Evolutionary conservation across 2,113 vertebrate species (phyloP).

Genomic region (Silurus glanis): DNA sequence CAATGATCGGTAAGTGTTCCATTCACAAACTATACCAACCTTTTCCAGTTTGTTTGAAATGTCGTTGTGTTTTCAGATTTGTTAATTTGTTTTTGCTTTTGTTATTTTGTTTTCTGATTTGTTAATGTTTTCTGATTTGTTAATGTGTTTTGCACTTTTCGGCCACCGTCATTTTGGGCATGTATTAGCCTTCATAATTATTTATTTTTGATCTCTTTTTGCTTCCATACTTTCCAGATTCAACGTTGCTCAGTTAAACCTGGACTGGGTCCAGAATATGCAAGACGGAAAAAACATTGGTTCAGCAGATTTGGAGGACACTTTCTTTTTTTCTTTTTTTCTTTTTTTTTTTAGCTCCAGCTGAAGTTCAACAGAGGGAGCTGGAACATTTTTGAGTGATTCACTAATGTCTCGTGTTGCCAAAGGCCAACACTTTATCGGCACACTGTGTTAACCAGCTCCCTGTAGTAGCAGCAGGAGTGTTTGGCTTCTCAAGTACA

Average conservation of each 20-base stretch:
- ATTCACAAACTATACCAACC: too few relatives aligned
- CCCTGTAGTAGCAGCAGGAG: constrained; percentile 61
- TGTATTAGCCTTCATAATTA: neutral
- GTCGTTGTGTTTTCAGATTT: too few relatives aligned
- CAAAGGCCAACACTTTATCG: constrained; percentile 51
- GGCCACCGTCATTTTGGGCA: neutral
- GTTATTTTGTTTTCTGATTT: too few relatives aligned
- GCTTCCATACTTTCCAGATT: constrained; percentile 57
- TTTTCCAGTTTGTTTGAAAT: too few relatives aligned
- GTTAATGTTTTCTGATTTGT: too few relatives aligned
- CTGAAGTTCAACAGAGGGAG: constrained; percentile 5
- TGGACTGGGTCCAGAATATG: constrained; percentile 47
- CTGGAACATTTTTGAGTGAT: constrained; percentile 36
- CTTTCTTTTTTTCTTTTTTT: neutral
- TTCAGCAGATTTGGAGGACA: constrained; percentile 43
- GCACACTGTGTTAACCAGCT: constrained; percentile 61
- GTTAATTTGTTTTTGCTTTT: too few relatives aligned
- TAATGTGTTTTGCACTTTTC: too few relatives aligned
- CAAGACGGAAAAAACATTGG: constrained; percentile 40
- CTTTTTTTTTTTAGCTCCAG: constrained; percentile 7
- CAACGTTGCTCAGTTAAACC: constrained; percentile 67
- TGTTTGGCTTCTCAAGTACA: constrained; percentile 68
- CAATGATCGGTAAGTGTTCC: too few relatives aligned
- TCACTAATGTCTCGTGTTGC: constrained; percentile 47
- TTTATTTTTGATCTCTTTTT: constrained; percentile 13